These are phyloP conservation scores for Drosophila ananassae DNA, from an alignment of 1,140 invertebrate genomes.

Conservation along the genomic window DNA sequence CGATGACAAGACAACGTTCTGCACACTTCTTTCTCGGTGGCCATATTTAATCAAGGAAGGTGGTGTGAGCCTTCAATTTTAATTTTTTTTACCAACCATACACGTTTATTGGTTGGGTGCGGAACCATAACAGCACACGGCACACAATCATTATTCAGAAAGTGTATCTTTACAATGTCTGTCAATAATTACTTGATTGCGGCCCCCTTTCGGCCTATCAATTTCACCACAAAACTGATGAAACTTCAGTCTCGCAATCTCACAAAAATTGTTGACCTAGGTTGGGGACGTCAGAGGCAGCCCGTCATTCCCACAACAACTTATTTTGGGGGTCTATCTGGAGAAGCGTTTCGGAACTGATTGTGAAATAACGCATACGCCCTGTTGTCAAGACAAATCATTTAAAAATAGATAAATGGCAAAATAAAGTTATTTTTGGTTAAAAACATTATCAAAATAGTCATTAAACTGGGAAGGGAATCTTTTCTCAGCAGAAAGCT, in stretches of 20 bases:
- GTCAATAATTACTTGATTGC: constrained; percentile 34
- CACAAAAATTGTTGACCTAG: constrained; percentile 54
- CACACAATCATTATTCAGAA: constrained; percentile 17
- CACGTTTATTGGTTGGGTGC: constrained; percentile 12
- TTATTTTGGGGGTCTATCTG: not conserved
- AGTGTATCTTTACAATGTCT: constrained; percentile 26
- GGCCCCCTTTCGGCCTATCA: constrained; percentile 34
- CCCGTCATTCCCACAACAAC: constrained; percentile 13
- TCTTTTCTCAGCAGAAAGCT: constrained; percentile 2
- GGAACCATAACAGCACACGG: constrained; percentile 34
- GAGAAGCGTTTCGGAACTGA: constrained; percentile 6
- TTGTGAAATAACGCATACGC: constrained; percentile 35
- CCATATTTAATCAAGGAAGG: constrained; percentile 21
- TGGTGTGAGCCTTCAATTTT: constrained; percentile 7
- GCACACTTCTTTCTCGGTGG: constrained; percentile 36
- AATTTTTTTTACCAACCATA: too few relatives aligned
- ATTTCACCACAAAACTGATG: constrained; percentile 57
- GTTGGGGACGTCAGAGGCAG: constrained; percentile 28
- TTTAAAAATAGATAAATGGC: not conserved
- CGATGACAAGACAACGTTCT: constrained; percentile 43
- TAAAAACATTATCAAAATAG: not conserved
- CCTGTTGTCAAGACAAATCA: constrained; percentile 14
- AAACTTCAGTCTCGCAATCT: constrained; percentile 21
- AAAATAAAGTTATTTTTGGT: not conserved
- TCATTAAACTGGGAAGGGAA: constrained; percentile 18